Percentiles rank a stretch among this genome's conserved stretches.
Conservation (phyloP, 2,888 invertebrate species). For the Hyles lineata region DNA sequence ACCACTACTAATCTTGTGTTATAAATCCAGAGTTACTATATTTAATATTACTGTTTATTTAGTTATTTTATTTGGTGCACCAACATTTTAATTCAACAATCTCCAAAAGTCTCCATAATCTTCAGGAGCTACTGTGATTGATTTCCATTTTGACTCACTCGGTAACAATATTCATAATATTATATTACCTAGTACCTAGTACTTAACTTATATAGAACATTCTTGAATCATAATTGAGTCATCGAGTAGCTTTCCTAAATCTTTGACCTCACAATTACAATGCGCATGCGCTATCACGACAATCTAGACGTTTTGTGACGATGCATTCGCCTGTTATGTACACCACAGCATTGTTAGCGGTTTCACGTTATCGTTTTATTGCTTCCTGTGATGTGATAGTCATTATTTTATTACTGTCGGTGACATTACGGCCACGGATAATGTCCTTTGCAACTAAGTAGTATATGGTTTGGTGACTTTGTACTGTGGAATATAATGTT, state of each 20-base stretch:
- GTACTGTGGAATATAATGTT: constrained; percentile 35
- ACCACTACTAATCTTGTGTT: too few species aligned
- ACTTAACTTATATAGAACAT: too few species aligned
- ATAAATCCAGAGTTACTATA: too few species aligned
- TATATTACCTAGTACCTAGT: too few species aligned
- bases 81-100: too few species aligned
- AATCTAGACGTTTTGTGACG: constrained; percentile 38
- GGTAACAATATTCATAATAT: too few species aligned
- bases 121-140: too few species aligned
- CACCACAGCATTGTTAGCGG: constrained; percentile 47
- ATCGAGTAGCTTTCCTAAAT: constrained; percentile 15
- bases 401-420: constrained; percentile 57
- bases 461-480: constrained; percentile 34
- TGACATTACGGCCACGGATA: constrained; percentile 38
- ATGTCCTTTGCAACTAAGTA: constrained; percentile 51
- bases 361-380: constrained; percentile 63
- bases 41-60: too few species aligned
- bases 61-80: too few species aligned
- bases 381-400: constrained; percentile 59
- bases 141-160: too few species aligned
- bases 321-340: constrained; percentile 26
- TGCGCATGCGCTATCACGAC: constrained; percentile 32
- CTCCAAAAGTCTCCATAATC: too few species aligned
- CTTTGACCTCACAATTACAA: constrained; percentile 8
- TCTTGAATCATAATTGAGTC: not conserved